Percentiles rank a stretch among this genome's conserved stretches.
Evolutionary conservation across 2,888 invertebrate species (phyloP).

Genomic region (Glyphotaelius pellucidus): DNA sequence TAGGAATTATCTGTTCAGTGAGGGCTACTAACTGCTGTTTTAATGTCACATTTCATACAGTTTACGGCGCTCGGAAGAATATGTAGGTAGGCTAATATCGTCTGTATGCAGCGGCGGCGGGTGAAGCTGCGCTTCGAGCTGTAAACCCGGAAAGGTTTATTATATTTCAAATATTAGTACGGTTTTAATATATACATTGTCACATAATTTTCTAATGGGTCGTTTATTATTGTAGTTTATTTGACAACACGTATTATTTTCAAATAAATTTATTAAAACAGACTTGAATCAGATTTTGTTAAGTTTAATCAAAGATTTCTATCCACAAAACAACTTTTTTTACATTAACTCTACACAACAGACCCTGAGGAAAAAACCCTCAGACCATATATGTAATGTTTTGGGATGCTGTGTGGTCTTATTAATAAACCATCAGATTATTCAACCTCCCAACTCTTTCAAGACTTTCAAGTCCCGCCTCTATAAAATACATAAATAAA

Average conservation of each 20-base stretch:
- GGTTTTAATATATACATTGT: background rate
- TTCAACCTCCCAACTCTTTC: too few relatives aligned
- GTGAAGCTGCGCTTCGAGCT: background rate
- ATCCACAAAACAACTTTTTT: too few relatives aligned
- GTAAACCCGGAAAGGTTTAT: background rate
- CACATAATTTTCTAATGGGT: background rate
- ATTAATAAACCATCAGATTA: too few relatives aligned
- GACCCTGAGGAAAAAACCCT: too few relatives aligned
- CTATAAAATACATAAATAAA: too few relatives aligned
- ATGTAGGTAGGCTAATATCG: background rate
- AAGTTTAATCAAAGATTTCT: too few relatives aligned
- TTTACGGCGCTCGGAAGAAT: conserved; percentile 27
- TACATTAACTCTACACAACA: too few relatives aligned
- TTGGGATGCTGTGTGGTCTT: too few relatives aligned
- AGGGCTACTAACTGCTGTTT: conserved; percentile 34
- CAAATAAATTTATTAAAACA: too few relatives aligned
- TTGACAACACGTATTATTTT: background rate
- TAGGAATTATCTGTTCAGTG: background rate
- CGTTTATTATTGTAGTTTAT: background rate
- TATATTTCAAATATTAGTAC: background rate
- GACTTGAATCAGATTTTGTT: too few relatives aligned
- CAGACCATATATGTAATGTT: too few relatives aligned
- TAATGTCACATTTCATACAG: conserved; percentile 44
- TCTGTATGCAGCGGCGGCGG: background rate
- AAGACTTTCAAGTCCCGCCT: too few relatives aligned